These are phyloP conservation scores for Ardeotis arabs DNA, from an alignment of 2,113 vertebrate genomes.

Conservation along the genomic window DNA sequence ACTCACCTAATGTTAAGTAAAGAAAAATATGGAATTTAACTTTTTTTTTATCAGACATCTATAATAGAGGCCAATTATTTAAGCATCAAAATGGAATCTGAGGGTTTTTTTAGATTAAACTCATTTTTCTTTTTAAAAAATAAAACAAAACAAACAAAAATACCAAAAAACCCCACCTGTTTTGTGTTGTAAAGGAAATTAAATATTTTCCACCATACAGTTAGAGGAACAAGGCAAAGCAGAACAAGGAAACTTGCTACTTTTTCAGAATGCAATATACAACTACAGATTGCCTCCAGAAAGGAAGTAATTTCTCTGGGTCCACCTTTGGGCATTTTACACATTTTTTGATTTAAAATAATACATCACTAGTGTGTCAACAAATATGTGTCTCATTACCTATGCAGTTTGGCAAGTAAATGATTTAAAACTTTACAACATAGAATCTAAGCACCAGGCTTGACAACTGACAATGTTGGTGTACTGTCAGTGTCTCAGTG, in stretches of 20 bases:
- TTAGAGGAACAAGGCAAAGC: neutral
- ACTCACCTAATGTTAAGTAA: constrained; percentile 78
- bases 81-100: neutral
- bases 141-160: neutral
- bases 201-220: neutral
- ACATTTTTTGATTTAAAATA: neutral
- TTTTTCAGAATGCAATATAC: neutral
- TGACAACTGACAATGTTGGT: neutral
- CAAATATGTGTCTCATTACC: neutral
- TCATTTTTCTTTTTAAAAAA: neutral
- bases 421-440: neutral
- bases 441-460: neutral
- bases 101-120: neutral
- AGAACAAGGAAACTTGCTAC: neutral
- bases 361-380: neutral
- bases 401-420: neutral
- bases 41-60: neutral
- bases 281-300: neutral
- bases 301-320: neutral
- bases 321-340: neutral
- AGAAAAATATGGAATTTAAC: neutral
- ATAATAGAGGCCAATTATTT: neutral
- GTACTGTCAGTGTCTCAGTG: neutral
- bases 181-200: neutral
- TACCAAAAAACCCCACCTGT: neutral